Conservation (phyloP, 1,140 invertebrate species). For the Archivesica marissinica region DNA sequence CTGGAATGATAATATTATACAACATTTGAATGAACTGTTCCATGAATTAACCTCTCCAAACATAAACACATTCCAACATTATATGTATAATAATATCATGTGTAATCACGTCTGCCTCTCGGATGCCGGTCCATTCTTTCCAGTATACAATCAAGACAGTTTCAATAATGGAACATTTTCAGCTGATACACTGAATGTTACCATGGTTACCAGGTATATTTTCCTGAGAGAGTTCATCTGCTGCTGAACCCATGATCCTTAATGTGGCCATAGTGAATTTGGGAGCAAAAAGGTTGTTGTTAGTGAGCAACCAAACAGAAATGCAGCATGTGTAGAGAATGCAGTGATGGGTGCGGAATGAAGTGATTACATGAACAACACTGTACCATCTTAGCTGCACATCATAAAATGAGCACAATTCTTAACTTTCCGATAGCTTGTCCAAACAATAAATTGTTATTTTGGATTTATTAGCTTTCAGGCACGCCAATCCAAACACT, state of each 20-base stretch:
- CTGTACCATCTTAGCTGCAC: too few species aligned
- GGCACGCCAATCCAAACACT: too few species aligned
- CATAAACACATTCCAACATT: neutral
- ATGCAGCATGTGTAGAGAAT: slow-evolving; percentile 23
- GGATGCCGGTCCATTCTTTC: neutral
- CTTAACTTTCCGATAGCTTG: too few species aligned
- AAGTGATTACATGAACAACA: neutral
- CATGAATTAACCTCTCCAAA: neutral
- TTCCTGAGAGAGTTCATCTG: slow-evolving; percentile 45
- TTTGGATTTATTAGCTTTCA: too few species aligned
- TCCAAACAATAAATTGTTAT: too few species aligned
- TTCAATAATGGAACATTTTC: slow-evolving; percentile 32
- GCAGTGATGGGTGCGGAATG: neutral
- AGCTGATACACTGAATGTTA: neutral
- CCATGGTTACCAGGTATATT: slow-evolving; percentile 14
- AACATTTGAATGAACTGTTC: slow-evolving; percentile 3
- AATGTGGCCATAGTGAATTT: slow-evolving; percentile 41
- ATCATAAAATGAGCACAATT: too few species aligned
- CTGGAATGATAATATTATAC: slow-evolving; percentile 8
- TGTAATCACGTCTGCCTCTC: neutral
- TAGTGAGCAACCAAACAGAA: slow-evolving; percentile 32
- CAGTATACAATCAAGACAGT: neutral
- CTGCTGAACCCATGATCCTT: slow-evolving; percentile 32
- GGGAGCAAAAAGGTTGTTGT: slow-evolving; percentile 46
- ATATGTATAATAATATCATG: neutral